phyloP scores from a whole-genome alignment of 2,888 invertebrate genomes.

The Dendrolimus pini region DNA sequence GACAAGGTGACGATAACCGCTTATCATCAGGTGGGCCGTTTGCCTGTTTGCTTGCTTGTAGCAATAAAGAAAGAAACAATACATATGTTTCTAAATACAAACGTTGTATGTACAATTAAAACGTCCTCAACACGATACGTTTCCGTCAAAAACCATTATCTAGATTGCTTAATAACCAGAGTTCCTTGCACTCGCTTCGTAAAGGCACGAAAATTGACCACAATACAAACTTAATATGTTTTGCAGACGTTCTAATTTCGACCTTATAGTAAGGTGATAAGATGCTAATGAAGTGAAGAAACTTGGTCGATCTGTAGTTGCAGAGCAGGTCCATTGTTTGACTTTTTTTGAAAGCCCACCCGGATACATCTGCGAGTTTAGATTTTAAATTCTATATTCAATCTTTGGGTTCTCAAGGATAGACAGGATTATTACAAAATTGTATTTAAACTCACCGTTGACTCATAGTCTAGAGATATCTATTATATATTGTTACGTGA shows the following conservation, averaged over 20 bases:
- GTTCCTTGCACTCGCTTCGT: constrained; percentile 1
- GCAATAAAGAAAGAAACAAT: no score
- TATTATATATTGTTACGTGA: no score
- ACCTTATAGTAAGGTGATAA: neutral
- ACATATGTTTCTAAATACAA: neutral
- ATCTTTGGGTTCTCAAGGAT: neutral
- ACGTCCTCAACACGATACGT: neutral
- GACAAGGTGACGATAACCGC: no score
- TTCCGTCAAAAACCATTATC: neutral
- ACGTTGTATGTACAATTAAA: neutral
- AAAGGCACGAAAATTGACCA: neutral
- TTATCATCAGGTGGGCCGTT: no score
- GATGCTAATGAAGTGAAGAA: neutral
- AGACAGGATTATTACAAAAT: neutral
- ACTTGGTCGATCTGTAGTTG: constrained; percentile 12
- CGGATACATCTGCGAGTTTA: constrained; percentile 34
- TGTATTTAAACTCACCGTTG: no score
- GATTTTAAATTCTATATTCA: constrained; percentile 8
- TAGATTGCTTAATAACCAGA: neutral
- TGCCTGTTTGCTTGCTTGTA: no score
- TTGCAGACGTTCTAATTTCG: neutral
- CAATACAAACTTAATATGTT: neutral
- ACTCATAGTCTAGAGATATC: no score
- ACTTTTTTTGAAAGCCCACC: constrained; percentile 32
- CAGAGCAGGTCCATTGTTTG: constrained; percentile 25